Evolutionary conservation across 2,797 vertebrate genomes (phyloP).

Genomic region (Spheniscus humboldti): DNA sequence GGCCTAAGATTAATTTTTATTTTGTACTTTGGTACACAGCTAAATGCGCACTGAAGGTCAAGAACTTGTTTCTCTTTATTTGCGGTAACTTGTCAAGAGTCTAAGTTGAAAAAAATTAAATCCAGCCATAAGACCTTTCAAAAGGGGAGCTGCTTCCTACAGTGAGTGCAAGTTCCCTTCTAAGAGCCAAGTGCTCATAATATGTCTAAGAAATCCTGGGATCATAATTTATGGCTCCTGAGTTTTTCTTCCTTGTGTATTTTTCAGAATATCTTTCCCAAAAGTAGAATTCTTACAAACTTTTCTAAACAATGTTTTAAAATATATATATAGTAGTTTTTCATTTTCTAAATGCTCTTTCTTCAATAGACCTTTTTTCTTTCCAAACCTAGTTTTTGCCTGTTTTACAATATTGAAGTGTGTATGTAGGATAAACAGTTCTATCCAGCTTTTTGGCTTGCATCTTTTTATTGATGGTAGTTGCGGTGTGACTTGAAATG

Average conservation of each 20-base stretch:
- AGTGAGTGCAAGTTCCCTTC: background rate
- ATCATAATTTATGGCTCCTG: background rate
- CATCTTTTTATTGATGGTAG: background rate
- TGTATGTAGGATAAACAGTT: background rate
- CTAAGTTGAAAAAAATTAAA: background rate
- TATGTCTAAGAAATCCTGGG: background rate
- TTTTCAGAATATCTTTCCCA: background rate
- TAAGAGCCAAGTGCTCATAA: background rate
- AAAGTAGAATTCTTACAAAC: background rate
- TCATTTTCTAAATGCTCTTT: background rate
- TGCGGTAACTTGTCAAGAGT: background rate
- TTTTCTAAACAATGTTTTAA: background rate
- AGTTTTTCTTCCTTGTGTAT: background rate
- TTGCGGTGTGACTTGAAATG: background rate
- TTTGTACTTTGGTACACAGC: background rate
- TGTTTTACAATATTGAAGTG: background rate
- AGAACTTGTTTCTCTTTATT: background rate
- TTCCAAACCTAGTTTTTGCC: background rate
- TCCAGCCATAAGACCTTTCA: background rate
- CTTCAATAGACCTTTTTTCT: background rate
- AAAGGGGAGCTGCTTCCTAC: background rate
- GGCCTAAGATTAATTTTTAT: background rate
- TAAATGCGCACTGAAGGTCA: background rate
- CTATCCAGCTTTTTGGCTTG: background rate
- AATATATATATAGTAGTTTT: background rate